A percentile compares a stretch with the other conserved stretches of the same genome.
phyloP scores from a whole-genome alignment of 2,113 vertebrate species.

The Nettapus auritus region DNA sequence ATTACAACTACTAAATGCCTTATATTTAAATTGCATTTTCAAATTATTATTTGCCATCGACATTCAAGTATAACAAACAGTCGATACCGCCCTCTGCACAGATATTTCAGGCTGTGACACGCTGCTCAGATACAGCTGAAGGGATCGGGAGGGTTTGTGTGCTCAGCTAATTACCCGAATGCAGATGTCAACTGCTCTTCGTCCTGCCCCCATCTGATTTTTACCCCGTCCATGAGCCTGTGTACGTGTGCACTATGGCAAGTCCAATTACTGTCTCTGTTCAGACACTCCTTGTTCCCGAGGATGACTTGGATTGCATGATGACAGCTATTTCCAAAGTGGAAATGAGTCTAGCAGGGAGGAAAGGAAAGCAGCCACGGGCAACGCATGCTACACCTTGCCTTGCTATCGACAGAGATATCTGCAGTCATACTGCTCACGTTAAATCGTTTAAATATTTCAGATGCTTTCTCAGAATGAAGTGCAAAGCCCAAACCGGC shows the following conservation, averaged over 20 bases:
- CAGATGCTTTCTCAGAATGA: constrained; percentile 10
- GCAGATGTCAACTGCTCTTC: neutral
- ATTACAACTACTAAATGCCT: neutral
- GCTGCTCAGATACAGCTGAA: neutral
- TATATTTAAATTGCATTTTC: neutral
- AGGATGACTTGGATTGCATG: neutral
- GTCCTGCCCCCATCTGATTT: neutral
- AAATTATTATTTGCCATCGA: neutral
- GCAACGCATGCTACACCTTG: neutral
- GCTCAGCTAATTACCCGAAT: neutral
- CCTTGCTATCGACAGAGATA: neutral
- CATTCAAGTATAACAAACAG: neutral
- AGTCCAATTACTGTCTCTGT: neutral
- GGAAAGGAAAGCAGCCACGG: neutral
- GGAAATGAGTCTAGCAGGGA: neutral
- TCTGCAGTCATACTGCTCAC: neutral
- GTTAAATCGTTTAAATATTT: constrained; percentile 48
- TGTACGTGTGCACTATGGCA: neutral
- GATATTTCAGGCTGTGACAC: neutral
- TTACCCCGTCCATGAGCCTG: neutral
- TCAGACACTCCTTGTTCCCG: constrained; percentile 29
- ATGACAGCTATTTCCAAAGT: neutral
- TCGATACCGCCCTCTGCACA: neutral
- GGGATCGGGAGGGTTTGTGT: neutral
- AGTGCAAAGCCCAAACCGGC: constrained; percentile 29